Evolutionary conservation across 2,797 vertebrate genomes (phyloP), one percentile per base, ranked within the genome.

Genomic region (Coregonus ussuriensis): DNA sequence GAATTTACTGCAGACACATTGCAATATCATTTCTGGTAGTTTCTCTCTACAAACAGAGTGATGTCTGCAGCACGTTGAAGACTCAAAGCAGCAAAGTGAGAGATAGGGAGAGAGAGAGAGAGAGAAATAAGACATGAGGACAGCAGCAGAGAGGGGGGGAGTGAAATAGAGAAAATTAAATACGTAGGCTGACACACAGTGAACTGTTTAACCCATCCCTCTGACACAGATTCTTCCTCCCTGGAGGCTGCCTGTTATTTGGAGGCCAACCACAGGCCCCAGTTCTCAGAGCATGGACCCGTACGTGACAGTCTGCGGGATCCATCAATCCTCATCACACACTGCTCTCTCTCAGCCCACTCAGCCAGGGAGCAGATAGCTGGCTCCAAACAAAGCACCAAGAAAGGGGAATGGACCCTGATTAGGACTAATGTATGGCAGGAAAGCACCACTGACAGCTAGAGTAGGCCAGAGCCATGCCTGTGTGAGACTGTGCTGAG

Each of bases 361-460:
- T 75, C 52, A 75, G 63, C 78, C 56, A 77, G 81, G 81, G 78
- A 79, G 82, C 81, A 80, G 71, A 79, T 85, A 81, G 77, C 77
- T 68, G 51, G 69, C 79, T 88, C 86, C 79, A 79, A 89, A 87
- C 76, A 81, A 70, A 71, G 63, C 21, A 78, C 37, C 65, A 70
- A 56, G 66, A 78, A 74, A 82, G 82, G 77, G 65, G 31, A 78
- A 69, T 67, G 81, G 84, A 78, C 81, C 78, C 84, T 93, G 92
- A 94, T 94, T 93, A 90, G 88, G 82, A 89, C 86, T 90, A 92
- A 94, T 93, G 89, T 85, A 74, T 62, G 74, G 77, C 80, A 74
- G 84, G 86, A 84, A 89, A 83, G 81, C 81, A 72, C 72, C 77
- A 62, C 79, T 74, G 83, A 86, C 79, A 79, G 59, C 59, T 25